A percentile compares a stretch with the other conserved stretches of the same genome.
Evolutionary conservation across 2,113 vertebrate species (phyloP).

Genomic region (Parus major): DNA sequence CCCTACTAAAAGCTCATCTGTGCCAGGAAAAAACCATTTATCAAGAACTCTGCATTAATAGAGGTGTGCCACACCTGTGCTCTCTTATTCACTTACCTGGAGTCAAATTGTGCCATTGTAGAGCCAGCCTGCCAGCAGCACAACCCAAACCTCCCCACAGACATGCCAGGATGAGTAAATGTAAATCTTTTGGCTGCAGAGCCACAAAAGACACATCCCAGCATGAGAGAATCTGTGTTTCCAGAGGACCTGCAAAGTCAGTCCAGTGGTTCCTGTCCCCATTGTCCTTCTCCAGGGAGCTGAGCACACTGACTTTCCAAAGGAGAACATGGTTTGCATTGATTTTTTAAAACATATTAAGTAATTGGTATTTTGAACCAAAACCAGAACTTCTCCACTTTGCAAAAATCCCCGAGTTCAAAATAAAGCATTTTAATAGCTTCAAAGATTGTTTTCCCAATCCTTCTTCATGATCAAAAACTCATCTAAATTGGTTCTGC

Average conservation of each 20-base stretch:
- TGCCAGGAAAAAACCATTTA: neutral
- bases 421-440: neutral
- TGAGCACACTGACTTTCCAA: rapidly evolving
- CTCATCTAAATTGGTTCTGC: neutral
- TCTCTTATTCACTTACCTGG: neutral
- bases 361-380: neutral
- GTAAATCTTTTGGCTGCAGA: neutral
- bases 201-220: neutral
- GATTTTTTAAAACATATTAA: neutral
- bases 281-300: neutral
- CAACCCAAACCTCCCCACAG: neutral
- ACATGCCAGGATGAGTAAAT: neutral
- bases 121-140: neutral
- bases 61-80: neutral
- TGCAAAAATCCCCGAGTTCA: rapidly evolving
- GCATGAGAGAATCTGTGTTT: rapidly evolving
- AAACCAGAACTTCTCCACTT: neutral
- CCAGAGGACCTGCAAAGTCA: neutral
- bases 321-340: neutral
- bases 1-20: neutral
- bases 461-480: neutral
- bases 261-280: too few species aligned
- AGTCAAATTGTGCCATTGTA: neutral
- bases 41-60: neutral
- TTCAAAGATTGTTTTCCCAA: neutral